Base-by-base conservation (phyloP, 2,113 vertebrate genomes). In the Salminus brasiliensis region DNA sequence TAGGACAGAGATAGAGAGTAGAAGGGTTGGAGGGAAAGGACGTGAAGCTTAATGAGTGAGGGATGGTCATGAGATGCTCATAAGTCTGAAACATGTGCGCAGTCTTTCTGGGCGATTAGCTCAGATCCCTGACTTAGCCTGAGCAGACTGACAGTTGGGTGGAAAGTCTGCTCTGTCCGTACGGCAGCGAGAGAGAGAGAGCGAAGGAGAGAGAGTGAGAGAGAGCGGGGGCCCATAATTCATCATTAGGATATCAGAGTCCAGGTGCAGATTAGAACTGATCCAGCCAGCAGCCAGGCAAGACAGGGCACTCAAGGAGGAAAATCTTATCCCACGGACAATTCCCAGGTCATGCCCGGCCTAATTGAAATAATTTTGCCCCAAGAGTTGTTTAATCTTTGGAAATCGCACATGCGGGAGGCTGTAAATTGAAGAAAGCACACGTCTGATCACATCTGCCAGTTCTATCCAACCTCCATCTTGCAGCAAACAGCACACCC, bases 221-320 rank as follows among this genome's bases (percentile, higher is more conserved):
- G 92, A 91, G 89, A 94, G 93, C 84, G 52, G 94, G 93, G 91
- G 95, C 94, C 94, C 94, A 94, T 97, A 97, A 97, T 96, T 97
- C 95, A 97, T 98, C 94, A 94, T 98, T 98, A 97, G 96, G 94
- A 94, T 94, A 94, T 98, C 96, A 97, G 95, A 96, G 95, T 98
- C 95, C 94, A 96, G 96, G 95, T 96, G 93, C 92, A 96, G 96
- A 98, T 98, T 94, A 96, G 93, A 96, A 95, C 93, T 96, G 96
- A 98, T 97, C 92, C 95, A 94, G 93, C 93, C 92, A 90, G 94
- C 95, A 97, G 94, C 76, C 92, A 94, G 94, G 93, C 94, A 93
- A 88, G 92, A 91, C 91, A 88, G 93, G 86, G 89, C 91, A 89
- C 88, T 91, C 85, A 88, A 94, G 94, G 93, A 95, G 95, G 94